phyloP scores from a whole-genome alignment of 2,797 vertebrate species.

The Sarcophilus harrisii region DNA sequence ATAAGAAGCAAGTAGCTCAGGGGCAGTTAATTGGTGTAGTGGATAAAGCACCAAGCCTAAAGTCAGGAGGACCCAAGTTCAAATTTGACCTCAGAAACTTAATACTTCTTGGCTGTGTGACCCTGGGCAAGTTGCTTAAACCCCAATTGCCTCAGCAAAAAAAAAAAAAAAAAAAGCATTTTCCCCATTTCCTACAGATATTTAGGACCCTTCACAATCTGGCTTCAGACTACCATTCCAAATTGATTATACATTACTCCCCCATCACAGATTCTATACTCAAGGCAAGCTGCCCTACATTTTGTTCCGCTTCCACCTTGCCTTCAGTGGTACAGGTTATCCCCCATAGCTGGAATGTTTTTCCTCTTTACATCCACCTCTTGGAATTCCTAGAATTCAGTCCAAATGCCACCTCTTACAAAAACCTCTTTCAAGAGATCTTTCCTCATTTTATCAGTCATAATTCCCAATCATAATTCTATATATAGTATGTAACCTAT shows the following conservation, averaged over 20 bases:
- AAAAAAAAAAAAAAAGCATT: too few relatives aligned
- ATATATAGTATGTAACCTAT: not conserved
- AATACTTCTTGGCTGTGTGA: too few relatives aligned
- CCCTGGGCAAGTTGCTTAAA: too few relatives aligned
- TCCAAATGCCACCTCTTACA: not conserved
- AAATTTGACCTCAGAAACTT: too few relatives aligned
- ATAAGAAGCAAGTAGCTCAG: too few relatives aligned
- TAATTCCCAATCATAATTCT: not conserved
- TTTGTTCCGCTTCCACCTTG: not conserved
- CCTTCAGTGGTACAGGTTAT: not conserved
- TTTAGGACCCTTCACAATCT: not conserved
- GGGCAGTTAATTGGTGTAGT: too few relatives aligned
- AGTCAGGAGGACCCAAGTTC: too few relatives aligned
- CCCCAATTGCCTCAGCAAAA: too few relatives aligned
- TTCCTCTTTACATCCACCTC: not conserved
- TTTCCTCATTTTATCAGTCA: not conserved
- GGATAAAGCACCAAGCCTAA: too few relatives aligned
- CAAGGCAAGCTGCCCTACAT: not conserved
- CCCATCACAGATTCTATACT: not conserved
- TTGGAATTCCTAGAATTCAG: not conserved
- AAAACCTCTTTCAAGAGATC: not conserved
- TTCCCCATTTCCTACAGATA: not conserved
- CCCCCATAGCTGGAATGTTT: not conserved
- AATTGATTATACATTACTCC: not conserved
- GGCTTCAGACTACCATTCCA: not conserved